Evolutionary conservation across 2,888 invertebrate species (phyloP).

Genomic region (Hypena proboscidalis): DNA sequence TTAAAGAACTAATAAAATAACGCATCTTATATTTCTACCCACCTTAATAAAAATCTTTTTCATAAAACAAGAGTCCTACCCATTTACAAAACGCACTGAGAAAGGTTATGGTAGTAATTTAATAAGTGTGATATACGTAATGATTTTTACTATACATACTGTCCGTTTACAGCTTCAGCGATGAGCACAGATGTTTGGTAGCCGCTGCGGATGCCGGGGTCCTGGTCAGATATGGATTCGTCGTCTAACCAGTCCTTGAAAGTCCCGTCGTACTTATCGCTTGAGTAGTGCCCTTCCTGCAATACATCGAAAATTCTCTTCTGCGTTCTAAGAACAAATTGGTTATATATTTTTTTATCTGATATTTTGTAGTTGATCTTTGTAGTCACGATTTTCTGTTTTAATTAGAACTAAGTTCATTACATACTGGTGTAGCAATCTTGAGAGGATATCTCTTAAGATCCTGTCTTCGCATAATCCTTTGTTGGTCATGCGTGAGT

Average conservation of each 20-base stretch:
- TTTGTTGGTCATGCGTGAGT: conserved; percentile 50
- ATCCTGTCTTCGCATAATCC: conserved; percentile 55
- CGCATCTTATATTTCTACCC: too few species aligned
- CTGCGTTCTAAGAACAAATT: too few species aligned
- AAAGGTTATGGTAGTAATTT: too few species aligned
- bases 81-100: too few species aligned
- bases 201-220: conserved; percentile 61
- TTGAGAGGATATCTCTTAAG: conserved; percentile 58
- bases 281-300: conserved; percentile 62
- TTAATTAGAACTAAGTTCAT: too few species aligned
- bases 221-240: conserved; percentile 55
- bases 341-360: too few species aligned
- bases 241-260: conserved; percentile 63
- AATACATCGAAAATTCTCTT: conserved; percentile 1
- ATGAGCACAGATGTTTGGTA: conserved; percentile 58
- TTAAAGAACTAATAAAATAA: too few species aligned
- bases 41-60: too few species aligned
- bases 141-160: conserved; percentile 50
- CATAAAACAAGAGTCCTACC: too few species aligned
- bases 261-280: conserved; percentile 57
- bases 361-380: too few species aligned
- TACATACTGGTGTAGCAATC: conserved; percentile 66
- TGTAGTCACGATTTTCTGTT: too few species aligned
- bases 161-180: conserved; percentile 61
- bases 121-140: too few species aligned